A percentile compares a stretch with the other conserved stretches of the same genome.
Conservation (phyloP, 2,797 vertebrate genomes). For the Prionace glauca region DNA sequence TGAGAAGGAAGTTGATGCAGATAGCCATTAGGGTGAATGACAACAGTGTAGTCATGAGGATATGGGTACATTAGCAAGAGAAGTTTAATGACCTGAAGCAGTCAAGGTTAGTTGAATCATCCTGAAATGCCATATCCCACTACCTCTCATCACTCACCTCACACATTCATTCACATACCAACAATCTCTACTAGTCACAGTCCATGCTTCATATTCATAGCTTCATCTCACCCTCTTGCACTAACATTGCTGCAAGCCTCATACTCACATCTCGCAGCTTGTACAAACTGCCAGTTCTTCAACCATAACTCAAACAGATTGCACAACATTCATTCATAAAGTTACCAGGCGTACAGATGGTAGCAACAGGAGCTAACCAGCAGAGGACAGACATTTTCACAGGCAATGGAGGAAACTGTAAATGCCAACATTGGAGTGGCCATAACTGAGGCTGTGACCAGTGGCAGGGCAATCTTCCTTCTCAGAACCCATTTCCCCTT, state of each 20-base stretch:
- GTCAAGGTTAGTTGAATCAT: not conserved
- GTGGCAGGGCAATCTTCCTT: not conserved
- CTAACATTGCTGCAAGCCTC: not conserved
- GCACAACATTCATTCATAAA: not conserved
- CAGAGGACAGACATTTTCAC: not conserved
- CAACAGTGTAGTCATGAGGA: not conserved
- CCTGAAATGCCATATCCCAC: not conserved
- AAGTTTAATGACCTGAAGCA: not conserved
- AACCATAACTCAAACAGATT: not conserved
- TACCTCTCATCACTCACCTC: not conserved
- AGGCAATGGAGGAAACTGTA: not conserved
- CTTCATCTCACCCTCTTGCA: not conserved
- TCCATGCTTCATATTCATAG: not conserved
- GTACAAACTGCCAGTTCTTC: not conserved
- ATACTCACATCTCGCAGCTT: not conserved
- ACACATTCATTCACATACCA: not conserved
- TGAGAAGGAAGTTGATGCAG: not conserved
- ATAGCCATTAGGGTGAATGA: not conserved
- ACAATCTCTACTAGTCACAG: not conserved
- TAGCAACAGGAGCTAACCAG: not conserved
- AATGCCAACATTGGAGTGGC: not conserved
- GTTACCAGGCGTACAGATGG: not conserved
- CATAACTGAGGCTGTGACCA: not conserved
- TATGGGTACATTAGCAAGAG: not conserved
- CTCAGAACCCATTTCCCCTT: not conserved